phyloP scores from a whole-genome alignment of 2,888 invertebrate genomes.

The Harmothoe impar region DNA sequence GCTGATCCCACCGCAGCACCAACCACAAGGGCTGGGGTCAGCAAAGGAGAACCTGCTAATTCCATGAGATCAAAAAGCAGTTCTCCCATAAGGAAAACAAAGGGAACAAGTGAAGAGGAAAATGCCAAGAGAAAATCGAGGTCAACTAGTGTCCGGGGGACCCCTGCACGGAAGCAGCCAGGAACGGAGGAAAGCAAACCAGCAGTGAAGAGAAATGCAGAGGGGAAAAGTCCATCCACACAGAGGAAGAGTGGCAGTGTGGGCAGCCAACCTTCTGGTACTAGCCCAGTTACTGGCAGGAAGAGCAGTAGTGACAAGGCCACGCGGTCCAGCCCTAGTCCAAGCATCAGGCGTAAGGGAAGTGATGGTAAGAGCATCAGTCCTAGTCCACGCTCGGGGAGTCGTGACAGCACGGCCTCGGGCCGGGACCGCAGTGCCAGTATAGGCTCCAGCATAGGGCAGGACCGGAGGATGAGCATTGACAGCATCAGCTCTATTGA shows the following conservation, averaged over 20 bases:
- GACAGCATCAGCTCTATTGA: slow-evolving; percentile 52
- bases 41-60: neutral
- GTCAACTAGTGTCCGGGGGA: neutral
- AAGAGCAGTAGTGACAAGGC: neutral
- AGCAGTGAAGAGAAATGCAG: neutral
- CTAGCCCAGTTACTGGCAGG: neutral
- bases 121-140: slow-evolving; percentile 6
- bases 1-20: neutral
- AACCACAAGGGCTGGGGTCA: neutral
- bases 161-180: neutral
- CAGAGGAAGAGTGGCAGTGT: neutral
- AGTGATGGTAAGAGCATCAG: slow-evolving; percentile 40
- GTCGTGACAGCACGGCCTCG: neutral
- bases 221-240: slow-evolving; percentile 28
- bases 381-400: slow-evolving; percentile 7
- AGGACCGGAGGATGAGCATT: slow-evolving; percentile 44
- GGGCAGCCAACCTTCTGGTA: neutral
- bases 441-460: neutral
- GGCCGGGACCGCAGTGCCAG: slow-evolving; percentile 35
- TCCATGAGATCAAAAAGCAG: neutral
- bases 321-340: slow-evolving; percentile 29
- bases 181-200: neutral
- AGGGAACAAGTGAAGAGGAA: neutral
- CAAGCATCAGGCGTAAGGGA: slow-evolving; percentile 18
- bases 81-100: neutral